Base-by-base conservation (phyloP, 2,888 invertebrate species). In the Zonitis immaculata region DNA sequence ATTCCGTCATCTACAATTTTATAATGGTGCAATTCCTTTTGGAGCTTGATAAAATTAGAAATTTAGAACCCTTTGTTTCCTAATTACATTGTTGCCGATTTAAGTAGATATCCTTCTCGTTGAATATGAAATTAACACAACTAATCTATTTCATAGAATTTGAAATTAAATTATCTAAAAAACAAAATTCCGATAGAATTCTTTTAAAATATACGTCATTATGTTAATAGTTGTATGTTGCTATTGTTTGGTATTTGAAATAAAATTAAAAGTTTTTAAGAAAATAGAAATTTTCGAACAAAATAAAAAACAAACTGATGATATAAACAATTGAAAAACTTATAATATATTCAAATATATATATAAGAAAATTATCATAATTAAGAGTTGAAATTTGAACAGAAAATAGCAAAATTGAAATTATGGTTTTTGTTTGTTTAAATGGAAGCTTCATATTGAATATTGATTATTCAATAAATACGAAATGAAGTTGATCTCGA, bases 11-110 rank as follows among this genome's bases (percentile, higher is more conserved):
- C 8, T 6, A 18, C 11, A 39, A 39, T 39, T 20, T 16, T 16
- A 39, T 39, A 20, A 6, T 1, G 20, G 18, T 20, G 11, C 11
- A 18, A 11, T 18, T 5, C 18, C 11, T 20, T 39, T 9, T 18
- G 11, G 51, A 55, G 55, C 55, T 55, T 51, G 45, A 51, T 49
- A 28, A 55, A 51, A 50, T 55, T 55, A 51, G 42, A 45, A 55
- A 55, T 51, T 45, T 46, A 42, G 44, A 43, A 47, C 18, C 44
- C 50, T 50, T 54, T 49, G 55, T 48, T 51, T 51, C 51, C 51
- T 55, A 55, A 55, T 51, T 55, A 51, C 51, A 51, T 51, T 11
- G 51, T 46, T 47, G 26, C 18, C 49, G 42, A 30, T 55, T 54
- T 55, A 55, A 55, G 46, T 51, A 45, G 49, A 48, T 51, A 46